Percentiles rank a stretch among this genome's conserved stretches.
phyloP scores from a whole-genome alignment of 2,113 vertebrate species.

The Apodemus sylvaticus region DNA sequence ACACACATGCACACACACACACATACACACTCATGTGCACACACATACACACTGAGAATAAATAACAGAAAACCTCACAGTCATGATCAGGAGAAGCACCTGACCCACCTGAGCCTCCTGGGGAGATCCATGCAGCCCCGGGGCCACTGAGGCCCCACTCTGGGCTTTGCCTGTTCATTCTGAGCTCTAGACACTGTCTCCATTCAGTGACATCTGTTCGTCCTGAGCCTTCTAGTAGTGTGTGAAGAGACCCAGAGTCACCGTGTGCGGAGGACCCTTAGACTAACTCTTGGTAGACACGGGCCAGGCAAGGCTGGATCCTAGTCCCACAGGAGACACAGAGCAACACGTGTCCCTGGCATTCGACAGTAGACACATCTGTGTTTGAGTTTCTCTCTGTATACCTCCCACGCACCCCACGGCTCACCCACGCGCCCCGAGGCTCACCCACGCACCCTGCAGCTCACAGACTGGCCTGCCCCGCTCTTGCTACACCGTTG shows the following conservation, averaged over 20 bases:
- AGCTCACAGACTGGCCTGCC: not conserved
- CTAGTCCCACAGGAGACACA: not conserved
- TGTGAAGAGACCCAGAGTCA: not conserved
- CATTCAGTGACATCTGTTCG: not conserved
- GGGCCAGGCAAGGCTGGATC: not conserved
- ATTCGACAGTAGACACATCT: not conserved
- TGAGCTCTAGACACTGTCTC: not conserved
- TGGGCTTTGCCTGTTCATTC: not conserved
- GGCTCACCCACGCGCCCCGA: too few relatives aligned
- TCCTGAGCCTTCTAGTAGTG: not conserved
- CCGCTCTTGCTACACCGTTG: not conserved
- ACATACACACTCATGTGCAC: not conserved
- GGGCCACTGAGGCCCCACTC: not conserved
- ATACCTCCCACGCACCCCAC: not conserved
- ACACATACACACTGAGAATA: not conserved
- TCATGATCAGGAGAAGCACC: not conserved
- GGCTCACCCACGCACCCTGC: not conserved
- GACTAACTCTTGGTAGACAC: not conserved
- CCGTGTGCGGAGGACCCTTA: not conserved
- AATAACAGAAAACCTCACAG: not conserved
- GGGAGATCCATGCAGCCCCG: not conserved
- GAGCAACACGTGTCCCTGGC: not conserved
- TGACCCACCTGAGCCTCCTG: not conserved
- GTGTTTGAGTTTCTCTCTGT: too few relatives aligned
- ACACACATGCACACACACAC: too few relatives aligned